Conservation (phyloP, 2,113 vertebrate genomes). For the Lycaon pictus region DNA sequence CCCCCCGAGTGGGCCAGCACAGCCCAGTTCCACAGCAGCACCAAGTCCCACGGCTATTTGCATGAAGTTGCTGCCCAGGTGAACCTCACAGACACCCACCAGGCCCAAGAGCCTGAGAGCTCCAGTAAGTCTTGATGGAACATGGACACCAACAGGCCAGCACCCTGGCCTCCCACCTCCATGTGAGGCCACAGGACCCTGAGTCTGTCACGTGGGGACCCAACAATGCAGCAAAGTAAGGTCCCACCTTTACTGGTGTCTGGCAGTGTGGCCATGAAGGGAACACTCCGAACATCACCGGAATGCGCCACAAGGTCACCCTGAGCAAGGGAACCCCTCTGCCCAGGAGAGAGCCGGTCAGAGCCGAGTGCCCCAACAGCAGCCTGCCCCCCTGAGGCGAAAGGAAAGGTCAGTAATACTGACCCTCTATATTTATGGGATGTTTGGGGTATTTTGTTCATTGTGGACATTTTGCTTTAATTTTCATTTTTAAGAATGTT, state of each 20-base stretch:
- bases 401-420: accelerated
- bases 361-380: accelerated
- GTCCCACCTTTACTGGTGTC: no score
- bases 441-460: accelerated
- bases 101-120: neutral
- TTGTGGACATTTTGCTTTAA: accelerated
- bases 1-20: neutral
- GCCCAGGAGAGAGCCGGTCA: neutral
- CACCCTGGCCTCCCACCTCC: neutral
- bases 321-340: accelerated
- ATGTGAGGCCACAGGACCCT: neutral
- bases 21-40: accelerated
- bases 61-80: accelerated
- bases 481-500: neutral
- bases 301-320: accelerated
- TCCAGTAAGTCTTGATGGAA: accelerated
- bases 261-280: neutral
- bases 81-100: accelerated
- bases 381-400: neutral
- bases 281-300: neutral
- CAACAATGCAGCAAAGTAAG: accelerated
- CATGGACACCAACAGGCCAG: accelerated
- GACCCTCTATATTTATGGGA: neutral
- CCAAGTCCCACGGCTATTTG: accelerated
- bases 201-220: neutral